These are phyloP conservation scores for Xiphias gladius DNA, from an alignment of 2,113 vertebrate species.

Conservation along the genomic window DNA sequence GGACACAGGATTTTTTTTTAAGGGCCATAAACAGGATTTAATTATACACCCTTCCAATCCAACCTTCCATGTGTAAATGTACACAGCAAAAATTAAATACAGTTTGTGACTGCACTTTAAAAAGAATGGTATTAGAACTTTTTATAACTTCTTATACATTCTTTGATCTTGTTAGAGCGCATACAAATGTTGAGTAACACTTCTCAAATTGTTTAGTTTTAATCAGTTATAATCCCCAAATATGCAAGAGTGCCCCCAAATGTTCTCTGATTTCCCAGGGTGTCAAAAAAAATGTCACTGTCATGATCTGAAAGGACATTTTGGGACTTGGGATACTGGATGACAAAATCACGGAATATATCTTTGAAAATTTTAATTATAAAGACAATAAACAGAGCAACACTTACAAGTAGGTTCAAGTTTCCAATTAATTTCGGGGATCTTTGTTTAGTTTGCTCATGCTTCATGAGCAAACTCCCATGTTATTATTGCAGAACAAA, in stretches of 20 bases:
- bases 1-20: background rate
- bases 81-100: constrained; percentile 18
- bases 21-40: constrained; percentile 40
- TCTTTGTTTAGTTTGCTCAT: constrained; percentile 24
- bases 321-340: background rate
- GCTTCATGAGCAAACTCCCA: constrained; percentile 1
- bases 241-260: background rate
- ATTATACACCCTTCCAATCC: background rate
- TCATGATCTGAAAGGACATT: background rate
- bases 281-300: background rate
- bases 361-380: background rate
- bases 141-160: constrained; percentile 8
- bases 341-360: constrained; percentile 15
- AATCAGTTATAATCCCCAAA: background rate
- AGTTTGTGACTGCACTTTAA: constrained; percentile 30
- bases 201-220: background rate
- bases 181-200: background rate
- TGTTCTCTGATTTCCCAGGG: background rate
- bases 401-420: background rate
- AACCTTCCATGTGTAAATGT: constrained; percentile 26
- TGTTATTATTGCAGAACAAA: constrained; percentile 39
- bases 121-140: background rate
- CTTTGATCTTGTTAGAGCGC: background rate
- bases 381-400: background rate
- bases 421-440: background rate